Base-by-base conservation (phyloP, 2,888 invertebrate genomes). In the Allygus modestus region DNA sequence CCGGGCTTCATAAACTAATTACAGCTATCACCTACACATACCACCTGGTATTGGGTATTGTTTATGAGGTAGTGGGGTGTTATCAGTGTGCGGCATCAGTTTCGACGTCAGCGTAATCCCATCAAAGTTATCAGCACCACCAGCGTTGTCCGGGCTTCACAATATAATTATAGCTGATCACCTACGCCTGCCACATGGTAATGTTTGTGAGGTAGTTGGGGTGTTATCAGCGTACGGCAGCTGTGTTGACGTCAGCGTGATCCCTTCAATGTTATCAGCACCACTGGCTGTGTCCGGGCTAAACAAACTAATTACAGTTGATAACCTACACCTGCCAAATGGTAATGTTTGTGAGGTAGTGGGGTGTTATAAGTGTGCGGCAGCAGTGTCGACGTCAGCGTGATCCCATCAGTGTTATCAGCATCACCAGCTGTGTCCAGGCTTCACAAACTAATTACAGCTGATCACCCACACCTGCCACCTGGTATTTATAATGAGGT, bases 401-500 rank as follows among this genome's bases (percentile, higher is more conserved):
- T 46, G 46, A 41, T 46, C 46, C 46, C 46, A 46, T 46, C 46
- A 46, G 46, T 46, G 46, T 46, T 46, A 46, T 46, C 46, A 46
- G 46, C 46, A 46, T 17, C 46, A 17, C 46, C 46, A 46, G 46
- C 46, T 46, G 46, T 46, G 46, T 46, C 46, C 46, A 12, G n/a
- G 46, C 46, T 46, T 4, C 4, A 46, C 46, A 46, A 7, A 46
- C 46, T 46, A 46, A 46, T 46, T 46, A 46, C 46, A 46, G 46
- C 46, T 46, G 46, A 41, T 46, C 46, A 46, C 46, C 46, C 11
- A 46, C 46, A 46, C 46, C 46, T 9, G 46, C 46, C 46, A 46
- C 46, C 46, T 46, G 46, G 46, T 17, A n/a, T n/a, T n/a, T n/a
- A n/a, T n/a, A n/a, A n/a, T n/a, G 46, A 46, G 46, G 2, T 17